Evolutionary conservation across 2,797 vertebrate genomes (phyloP), one percentile per base, ranked within the genome.

Genomic region (Megaceryle alcyon): DNA sequence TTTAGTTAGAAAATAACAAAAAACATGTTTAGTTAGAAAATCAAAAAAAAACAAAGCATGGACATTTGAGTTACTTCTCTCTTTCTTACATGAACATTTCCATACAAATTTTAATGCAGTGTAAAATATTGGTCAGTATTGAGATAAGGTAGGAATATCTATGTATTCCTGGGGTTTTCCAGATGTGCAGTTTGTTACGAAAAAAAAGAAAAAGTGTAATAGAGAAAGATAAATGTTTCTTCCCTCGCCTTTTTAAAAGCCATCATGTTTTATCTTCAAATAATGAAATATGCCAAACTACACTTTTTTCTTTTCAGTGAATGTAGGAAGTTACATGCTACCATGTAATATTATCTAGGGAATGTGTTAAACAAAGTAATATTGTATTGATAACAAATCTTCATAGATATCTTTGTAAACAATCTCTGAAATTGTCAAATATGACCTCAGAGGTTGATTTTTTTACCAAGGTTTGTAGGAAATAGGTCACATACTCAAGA

Each of bases 81-180:
- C 19, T 43, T 28, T 8, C 2, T 56, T 35, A 19, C 0, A 3
- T 21, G 9, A 46, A 21, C 2, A 0, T 60, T 72, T 92, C 31
- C 8, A 16, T 26, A 59, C 2, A 60, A 76, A 54, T 8, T 43
- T 82, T 14, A 71, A 22, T 21, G 12, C 2, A 41, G 29, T 6
- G 3, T 7, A 49, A 80, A 61, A 57, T 28, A 53, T 7, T 39
- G 9, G 7, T 57, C 33, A 49, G 64, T 82, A n/a, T 16, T 63
- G 13, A 10, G 29, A 76, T 17, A 63, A 1, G 0, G 14, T 20
- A 6, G 7, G 10, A 63, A 72, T 71, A 48, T 11, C 48, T 53
- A 11, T n/a, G 6, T 6, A 39, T 44, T 71, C 33, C 37, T 65
- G 4, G 1, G 13, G 44, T 81, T 43, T 73, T 56, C n/a, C 31